Base-by-base conservation (phyloP, 2,797 vertebrate genomes). In the Rhynchonycteris naso region DNA sequence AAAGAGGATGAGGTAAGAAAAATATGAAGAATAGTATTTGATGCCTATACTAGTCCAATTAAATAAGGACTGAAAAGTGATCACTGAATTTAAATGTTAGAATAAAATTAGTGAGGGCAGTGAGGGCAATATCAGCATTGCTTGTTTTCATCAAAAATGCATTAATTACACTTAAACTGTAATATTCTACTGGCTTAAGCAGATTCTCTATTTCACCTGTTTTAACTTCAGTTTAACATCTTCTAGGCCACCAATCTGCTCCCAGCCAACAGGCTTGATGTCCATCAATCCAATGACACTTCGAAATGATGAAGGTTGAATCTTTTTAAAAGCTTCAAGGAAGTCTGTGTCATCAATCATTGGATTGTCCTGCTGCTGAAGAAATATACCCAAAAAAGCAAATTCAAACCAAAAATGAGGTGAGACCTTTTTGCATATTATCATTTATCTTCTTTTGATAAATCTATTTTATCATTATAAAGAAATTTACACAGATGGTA, bases 231-330 rank as follows among this genome's bases (percentile, higher is more conserved):
- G 97, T 97, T 99, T 99, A 87, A 99, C 98, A 35, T 99, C 98
- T 59, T 99, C 99, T 74, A 99, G 98, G 52, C 99, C 99, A 95
- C 99, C 99, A 80, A 99, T 99, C 95, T 99, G 98, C 38, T 99
- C 99, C 99, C 99, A 99, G 26, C 96, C 93, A 90, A 99, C 87
- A 1, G 99, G 98, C 88, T 98, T 98, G 63, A 99, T 98, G 43
- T 99, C 99, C 0, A 97, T 98, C 95, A 98, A 96, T 61, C 99
- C 99, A 93, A 99, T 50, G 35, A 98, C 98, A 97, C 98, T 98
- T 93, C 99, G 98, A 87, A 99, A 98, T 85, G 99, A 99, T 2
- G 99, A 99, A 0, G 99, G 99, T 0, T 97, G 98, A 94, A 99
- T 99, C 26, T 96, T 98, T 97, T 99, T 99, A 97, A 99, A 98